Conservation (phyloP, 1,140 invertebrate genomes). For the Dendroctonus valens region DNA sequence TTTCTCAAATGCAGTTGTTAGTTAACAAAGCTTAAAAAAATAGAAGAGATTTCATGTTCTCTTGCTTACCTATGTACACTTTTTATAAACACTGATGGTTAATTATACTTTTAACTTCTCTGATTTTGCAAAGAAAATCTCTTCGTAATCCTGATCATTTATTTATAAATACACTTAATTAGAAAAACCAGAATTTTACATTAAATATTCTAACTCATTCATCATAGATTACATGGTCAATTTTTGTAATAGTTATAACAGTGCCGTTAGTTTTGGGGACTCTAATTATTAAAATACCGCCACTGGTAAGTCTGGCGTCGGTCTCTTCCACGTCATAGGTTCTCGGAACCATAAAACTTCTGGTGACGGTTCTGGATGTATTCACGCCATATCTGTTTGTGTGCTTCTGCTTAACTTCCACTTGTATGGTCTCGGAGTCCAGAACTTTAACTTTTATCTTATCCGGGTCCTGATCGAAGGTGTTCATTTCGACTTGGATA, state of each 20-base stretch:
- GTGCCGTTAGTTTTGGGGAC: background rate
- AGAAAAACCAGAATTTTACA: no score
- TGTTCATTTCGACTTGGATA: slow-evolving; percentile 14
- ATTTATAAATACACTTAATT: no score
- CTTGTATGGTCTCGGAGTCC: background rate
- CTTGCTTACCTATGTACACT: background rate
- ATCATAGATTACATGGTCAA: no score
- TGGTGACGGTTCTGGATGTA: slow-evolving; percentile 16
- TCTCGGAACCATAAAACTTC: slow-evolving; percentile 16
- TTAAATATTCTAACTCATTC: no score
- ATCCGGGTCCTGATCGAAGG: slow-evolving; percentile 11
- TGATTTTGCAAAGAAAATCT: no score
- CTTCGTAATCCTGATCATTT: no score
- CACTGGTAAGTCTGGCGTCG: background rate
- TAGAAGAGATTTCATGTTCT: background rate
- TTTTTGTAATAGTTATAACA: no score
- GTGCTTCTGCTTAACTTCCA: slow-evolving; percentile 13
- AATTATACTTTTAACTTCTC: background rate
- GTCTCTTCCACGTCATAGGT: slow-evolving; percentile 11
- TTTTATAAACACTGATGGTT: background rate
- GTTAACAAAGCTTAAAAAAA: background rate
- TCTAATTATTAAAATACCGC: slow-evolving; percentile 1
- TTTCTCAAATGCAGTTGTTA: background rate
- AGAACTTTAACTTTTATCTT: slow-evolving; percentile 11
- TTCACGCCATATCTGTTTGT: slow-evolving; percentile 13